Evolutionary conservation across 2,113 vertebrate species (phyloP).

Genomic region (Peromyscus maniculatus): DNA sequence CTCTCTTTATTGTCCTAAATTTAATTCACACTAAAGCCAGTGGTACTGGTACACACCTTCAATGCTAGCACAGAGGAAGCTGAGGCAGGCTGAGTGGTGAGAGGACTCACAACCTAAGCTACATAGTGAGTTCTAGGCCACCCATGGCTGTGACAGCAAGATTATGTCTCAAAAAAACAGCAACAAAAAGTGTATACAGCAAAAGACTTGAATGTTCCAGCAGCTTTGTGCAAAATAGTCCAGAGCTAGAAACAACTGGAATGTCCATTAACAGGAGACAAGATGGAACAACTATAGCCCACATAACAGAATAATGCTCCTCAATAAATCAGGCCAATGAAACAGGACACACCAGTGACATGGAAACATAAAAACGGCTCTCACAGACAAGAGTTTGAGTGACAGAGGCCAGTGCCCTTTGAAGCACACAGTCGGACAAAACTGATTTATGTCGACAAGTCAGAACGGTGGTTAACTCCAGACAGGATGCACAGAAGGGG

Average conservation of each 20-base stretch:
- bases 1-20: constrained; percentile 2
- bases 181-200: not conserved
- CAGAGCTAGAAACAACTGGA: constrained; percentile 31
- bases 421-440: not conserved
- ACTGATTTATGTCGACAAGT: not conserved
- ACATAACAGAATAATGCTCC: not conserved
- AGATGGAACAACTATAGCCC: not conserved
- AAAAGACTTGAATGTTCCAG: constrained; percentile 10
- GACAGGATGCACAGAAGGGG: no score
- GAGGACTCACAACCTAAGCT: not conserved
- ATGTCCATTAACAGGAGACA: not conserved
- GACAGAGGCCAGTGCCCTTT: not conserved
- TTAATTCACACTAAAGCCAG: constrained; percentile 17
- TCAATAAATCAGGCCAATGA: not conserved
- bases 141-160: not conserved
- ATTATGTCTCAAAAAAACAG: not conserved
- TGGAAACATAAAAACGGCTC: not conserved
- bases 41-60: not conserved
- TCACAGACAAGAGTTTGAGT: not conserved
- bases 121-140: not conserved
- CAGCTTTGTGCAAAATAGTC: constrained; percentile 38
- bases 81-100: not conserved
- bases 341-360: not conserved
- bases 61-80: not conserved
- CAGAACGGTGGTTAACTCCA: not conserved